phyloP scores from a whole-genome alignment of 2,888 invertebrate genomes.

The Syritta pipiens region DNA sequence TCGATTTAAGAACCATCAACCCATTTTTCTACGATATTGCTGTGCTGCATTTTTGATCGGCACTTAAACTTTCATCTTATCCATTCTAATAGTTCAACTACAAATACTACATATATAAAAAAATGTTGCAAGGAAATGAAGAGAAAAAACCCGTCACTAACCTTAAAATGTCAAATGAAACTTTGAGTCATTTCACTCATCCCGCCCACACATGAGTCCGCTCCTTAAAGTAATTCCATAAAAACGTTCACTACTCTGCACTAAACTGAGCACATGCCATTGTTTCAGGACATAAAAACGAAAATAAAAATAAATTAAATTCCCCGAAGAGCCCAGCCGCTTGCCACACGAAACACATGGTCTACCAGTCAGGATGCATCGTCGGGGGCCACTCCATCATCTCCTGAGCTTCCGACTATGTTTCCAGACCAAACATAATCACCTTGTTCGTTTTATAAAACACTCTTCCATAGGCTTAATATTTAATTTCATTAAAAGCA shows the following conservation, averaged over 20 bases:
- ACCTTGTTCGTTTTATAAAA: not conserved
- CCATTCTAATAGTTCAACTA: no score
- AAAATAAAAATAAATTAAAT: constrained; percentile 9
- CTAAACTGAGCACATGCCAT: constrained; percentile 1
- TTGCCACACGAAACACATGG: not conserved
- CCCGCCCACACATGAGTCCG: not conserved
- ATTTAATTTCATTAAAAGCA: constrained; percentile 52
- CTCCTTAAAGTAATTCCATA: not conserved
- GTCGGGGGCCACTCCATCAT: not conserved
- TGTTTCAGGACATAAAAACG: not conserved
- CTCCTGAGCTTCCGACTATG: not conserved
- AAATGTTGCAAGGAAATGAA: not conserved
- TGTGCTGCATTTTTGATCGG: no score
- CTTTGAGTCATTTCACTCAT: not conserved
- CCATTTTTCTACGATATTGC: no score
- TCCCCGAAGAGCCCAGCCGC: not conserved
- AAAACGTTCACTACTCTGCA: not conserved
- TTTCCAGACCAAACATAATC: constrained; percentile 10
- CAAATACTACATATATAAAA: no score
- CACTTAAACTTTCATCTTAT: no score
- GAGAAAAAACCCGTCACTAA: no score
- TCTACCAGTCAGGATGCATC: not conserved
- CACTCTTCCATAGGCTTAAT: constrained; percentile 12
- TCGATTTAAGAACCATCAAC: no score
- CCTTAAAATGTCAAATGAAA: not conserved